Evolutionary conservation across 2,113 vertebrate species (phyloP).

Genomic region (Oreochromis aureus): DNA sequence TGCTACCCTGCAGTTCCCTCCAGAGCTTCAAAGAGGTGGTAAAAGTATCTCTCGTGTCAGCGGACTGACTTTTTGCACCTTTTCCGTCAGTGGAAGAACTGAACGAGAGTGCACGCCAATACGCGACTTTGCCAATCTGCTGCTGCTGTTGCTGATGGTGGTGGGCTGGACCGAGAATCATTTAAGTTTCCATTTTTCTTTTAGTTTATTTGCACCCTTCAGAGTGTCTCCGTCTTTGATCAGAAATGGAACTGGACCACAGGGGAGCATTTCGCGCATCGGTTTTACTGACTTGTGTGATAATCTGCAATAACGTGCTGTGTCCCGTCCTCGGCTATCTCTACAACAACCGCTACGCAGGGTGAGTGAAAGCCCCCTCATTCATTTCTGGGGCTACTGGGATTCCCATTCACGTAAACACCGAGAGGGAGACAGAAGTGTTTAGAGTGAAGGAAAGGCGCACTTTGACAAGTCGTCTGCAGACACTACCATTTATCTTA

Average conservation of each 20-base stretch:
- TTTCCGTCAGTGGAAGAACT: not conserved
- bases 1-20: constrained; percentile 33
- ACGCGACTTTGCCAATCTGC: not conserved
- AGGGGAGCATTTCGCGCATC: constrained; percentile 24
- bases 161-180: not conserved
- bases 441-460: not conserved
- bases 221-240: not conserved
- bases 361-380: constrained; percentile 64
- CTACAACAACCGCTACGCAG: constrained; percentile 76
- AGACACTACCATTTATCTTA: not conserved
- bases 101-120: not conserved
- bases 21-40: constrained; percentile 37
- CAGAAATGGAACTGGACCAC: constrained; percentile 28
- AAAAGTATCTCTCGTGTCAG: constrained; percentile 17
- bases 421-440: not conserved
- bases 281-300: constrained; percentile 54
- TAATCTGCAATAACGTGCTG: constrained; percentile 54
- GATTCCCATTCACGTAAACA: not conserved
- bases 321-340: constrained; percentile 53
- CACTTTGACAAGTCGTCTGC: not conserved
- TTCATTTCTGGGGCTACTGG: not conserved
- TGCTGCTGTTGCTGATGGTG: not conserved
- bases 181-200: not conserved
- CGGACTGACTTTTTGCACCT: constrained; percentile 31
- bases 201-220: not conserved